Evolutionary conservation across 2,888 invertebrate species (phyloP).

Genomic region (Baccha elongata): DNA sequence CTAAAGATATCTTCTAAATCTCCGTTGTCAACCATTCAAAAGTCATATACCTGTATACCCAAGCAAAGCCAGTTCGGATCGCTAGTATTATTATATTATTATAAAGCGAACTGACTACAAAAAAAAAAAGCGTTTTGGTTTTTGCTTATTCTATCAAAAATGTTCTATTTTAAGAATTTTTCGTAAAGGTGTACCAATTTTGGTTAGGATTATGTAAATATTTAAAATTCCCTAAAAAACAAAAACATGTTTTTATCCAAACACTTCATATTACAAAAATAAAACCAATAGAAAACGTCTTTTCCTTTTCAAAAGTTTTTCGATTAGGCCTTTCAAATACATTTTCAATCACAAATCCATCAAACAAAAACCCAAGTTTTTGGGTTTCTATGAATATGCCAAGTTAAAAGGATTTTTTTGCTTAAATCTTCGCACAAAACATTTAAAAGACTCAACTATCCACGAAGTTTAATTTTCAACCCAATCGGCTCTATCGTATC

Average conservation of each 20-base stretch:
- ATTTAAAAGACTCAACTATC: conserved; percentile 34
- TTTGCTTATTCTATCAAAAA: no score
- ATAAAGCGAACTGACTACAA: no score
- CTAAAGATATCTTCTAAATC: no score
- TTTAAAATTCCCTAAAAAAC: no score
- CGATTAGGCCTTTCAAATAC: conserved; percentile 32
- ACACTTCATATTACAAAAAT: not conserved
- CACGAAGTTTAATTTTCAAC: conserved; percentile 39
- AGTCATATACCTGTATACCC: no score
- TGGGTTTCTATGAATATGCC: not conserved
- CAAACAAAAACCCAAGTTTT: conserved; percentile 19
- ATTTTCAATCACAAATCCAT: conserved; percentile 41
- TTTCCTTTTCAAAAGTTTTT: conserved; percentile 43
- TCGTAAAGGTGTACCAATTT: no score
- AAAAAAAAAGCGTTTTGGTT: no score
- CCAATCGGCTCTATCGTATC: conserved; percentile 26
- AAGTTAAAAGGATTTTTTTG: conserved; percentile 24
- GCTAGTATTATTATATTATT: no score
- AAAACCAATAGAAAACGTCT: conserved; percentile 3
- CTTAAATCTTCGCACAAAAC: conserved; percentile 39
- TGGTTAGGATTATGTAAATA: no score
- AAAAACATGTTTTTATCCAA: not conserved
- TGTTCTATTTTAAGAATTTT: no score
- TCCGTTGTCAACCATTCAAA: no score
- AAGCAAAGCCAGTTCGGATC: no score